phyloP scores from a whole-genome alignment of 2,113 vertebrate species.

The Neogobius melanostomus region DNA sequence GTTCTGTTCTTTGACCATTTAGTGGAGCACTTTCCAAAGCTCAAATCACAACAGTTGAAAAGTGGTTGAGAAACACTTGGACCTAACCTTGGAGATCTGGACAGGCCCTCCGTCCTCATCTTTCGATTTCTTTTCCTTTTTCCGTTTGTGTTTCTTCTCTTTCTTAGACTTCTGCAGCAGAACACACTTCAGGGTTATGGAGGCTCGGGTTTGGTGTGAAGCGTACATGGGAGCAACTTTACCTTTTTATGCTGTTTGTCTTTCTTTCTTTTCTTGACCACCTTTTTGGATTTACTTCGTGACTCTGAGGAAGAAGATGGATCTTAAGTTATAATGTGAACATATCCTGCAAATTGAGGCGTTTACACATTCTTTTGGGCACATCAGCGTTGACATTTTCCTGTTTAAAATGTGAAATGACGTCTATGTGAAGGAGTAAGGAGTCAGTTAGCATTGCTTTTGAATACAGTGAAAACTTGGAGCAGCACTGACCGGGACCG shows the following conservation, averaged over 20 bases:
- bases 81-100: constrained; percentile 84
- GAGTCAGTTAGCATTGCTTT: too few species aligned
- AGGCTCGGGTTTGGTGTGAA: neutral
- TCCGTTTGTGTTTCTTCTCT: constrained; percentile 84
- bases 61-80: neutral
- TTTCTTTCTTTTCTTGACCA: constrained; percentile 85
- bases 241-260: constrained; percentile 89
- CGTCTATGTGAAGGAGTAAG: too few species aligned
- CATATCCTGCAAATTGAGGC: too few species aligned
- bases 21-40: too few species aligned
- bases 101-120: constrained; percentile 80
- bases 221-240: neutral
- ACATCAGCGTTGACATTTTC: too few species aligned
- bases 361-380: too few species aligned
- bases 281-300: constrained; percentile 78
- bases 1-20: too few species aligned
- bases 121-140: constrained; percentile 85
- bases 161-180: constrained; percentile 82
- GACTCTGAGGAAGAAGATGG: constrained; percentile 64
- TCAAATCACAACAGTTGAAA: too few species aligned
- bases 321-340: neutral
- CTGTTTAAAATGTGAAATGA: too few species aligned
- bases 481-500: constrained; percentile 76
- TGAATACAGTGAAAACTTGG: too few species aligned
- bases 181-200: neutral